Conservation (phyloP, 2,888 invertebrate genomes). For the Drosophila neotestacea region DNA sequence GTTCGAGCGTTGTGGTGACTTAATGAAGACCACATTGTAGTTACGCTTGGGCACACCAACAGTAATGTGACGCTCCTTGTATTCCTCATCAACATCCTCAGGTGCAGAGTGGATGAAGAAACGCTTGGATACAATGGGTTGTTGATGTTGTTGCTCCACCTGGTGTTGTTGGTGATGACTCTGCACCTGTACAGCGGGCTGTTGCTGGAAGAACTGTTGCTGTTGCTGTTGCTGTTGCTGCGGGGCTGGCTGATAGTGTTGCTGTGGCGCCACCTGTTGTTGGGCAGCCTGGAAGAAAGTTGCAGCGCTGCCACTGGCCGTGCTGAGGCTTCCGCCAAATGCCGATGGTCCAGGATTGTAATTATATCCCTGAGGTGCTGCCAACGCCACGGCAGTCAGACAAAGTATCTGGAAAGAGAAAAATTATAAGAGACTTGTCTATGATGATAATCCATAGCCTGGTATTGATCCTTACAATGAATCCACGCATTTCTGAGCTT, state of each 20-base stretch:
- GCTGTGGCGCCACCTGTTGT: conserved; percentile 43
- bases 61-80: conserved; percentile 82
- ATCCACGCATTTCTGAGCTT: conserved; percentile 84
- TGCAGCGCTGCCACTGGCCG: conserved; percentile 45
- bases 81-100: conserved; percentile 83
- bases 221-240: conserved; percentile 33
- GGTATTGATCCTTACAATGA: conserved; percentile 78
- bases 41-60: conserved; percentile 84
- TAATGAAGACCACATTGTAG: conserved; percentile 85
- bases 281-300: conserved; percentile 56
- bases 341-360: conserved; percentile 73
- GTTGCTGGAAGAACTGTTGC: conserved; percentile 61
- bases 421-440: too few relatives aligned
- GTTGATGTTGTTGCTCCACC: conserved; percentile 68
- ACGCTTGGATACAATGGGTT: conserved; percentile 82
- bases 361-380: conserved; percentile 84
- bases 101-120: conserved; percentile 85
- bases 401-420: conserved; percentile 75
- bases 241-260: conserved; percentile 35
- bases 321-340: conserved; percentile 52
- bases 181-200: conserved; percentile 32
- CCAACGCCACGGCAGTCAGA: conserved; percentile 79
- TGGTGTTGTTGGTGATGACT: conserved; percentile 58
- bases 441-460: conserved; percentile 15
- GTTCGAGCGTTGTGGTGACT: conserved; percentile 81